A percentile compares a stretch with the other conserved stretches of the same genome.
Evolutionary conservation across 2,113 vertebrate genomes (phyloP).

Genomic region (Procapra przewalskii): DNA sequence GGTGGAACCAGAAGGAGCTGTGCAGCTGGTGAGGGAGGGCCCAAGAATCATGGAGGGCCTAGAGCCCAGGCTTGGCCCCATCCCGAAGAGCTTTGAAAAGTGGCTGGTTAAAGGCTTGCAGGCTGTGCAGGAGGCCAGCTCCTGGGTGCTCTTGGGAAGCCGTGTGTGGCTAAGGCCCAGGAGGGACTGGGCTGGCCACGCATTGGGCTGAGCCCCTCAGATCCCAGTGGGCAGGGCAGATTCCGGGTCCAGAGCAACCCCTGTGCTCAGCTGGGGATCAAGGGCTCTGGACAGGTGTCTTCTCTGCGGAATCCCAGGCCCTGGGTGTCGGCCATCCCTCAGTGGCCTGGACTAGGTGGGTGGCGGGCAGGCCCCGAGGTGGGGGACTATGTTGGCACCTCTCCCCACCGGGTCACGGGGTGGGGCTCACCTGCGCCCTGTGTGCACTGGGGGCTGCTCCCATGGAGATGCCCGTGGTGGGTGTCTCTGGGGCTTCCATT

Average conservation of each 20-base stretch:
- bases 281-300: neutral
- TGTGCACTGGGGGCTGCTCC: neutral
- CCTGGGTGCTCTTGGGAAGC: neutral
- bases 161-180: no score
- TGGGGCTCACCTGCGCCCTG: neutral
- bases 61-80: neutral
- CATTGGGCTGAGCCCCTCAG: neutral
- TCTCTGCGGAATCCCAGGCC: neutral
- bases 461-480: no score
- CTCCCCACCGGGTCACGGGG: neutral
- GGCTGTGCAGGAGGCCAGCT: neutral
- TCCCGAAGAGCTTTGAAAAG: neutral
- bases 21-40: neutral
- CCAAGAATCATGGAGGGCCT: neutral
- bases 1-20: neutral
- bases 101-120: neutral
- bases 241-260: neutral
- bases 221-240: neutral
- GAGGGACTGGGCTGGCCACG: neutral
- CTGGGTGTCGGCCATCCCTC: neutral
- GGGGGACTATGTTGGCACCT: neutral
- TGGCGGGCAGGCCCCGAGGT: neutral
- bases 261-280: neutral
- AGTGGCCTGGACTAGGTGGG: neutral
- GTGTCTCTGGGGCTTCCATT: neutral